Evolutionary conservation across 2,113 vertebrate species (phyloP).

Genomic region (Xiphophorus hellerii): DNA sequence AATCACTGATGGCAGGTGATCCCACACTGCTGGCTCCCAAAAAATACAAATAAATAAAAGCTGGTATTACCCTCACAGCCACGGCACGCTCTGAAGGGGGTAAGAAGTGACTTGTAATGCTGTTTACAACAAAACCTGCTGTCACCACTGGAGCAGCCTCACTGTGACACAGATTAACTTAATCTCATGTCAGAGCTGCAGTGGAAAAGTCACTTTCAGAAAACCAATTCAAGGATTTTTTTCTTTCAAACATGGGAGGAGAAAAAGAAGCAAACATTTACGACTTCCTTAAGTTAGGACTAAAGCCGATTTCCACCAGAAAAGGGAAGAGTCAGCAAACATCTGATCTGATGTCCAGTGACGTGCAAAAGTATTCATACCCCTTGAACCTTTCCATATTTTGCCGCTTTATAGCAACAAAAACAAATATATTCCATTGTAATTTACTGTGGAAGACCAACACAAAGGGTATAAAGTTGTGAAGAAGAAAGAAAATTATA

Average conservation of each 20-base stretch:
- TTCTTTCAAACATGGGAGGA: not conserved
- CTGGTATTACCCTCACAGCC: slow-evolving; percentile 59
- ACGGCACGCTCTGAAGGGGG: slow-evolving; percentile 31
- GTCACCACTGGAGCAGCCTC: slow-evolving; percentile 8
- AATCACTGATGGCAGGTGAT: slow-evolving; percentile 40
- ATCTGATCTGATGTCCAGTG: not conserved
- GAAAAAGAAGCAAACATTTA: not conserved
- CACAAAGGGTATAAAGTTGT: too few species aligned
- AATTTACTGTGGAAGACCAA: too few species aligned
- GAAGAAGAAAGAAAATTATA: too few species aligned
- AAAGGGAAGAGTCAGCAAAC: slow-evolving; percentile 18
- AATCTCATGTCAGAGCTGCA: slow-evolving; percentile 69
- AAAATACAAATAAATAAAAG: slow-evolving; percentile 1
- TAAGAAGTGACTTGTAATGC: slow-evolving; percentile 49
- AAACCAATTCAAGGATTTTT: slow-evolving; percentile 51
- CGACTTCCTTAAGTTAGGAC: slow-evolving; percentile 25
- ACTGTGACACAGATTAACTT: slow-evolving; percentile 64
- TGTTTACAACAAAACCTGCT: slow-evolving; percentile 58
- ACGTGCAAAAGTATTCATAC: too few species aligned
- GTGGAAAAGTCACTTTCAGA: slow-evolving; percentile 41
- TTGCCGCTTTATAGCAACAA: too few species aligned
- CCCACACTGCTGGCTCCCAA: slow-evolving; percentile 31
- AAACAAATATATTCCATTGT: too few species aligned
- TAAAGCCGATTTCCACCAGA: slow-evolving; percentile 42
- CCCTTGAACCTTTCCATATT: too few species aligned